Conservation (phyloP, 2,888 invertebrate genomes). For the Hydrotaea diabolus region DNA sequence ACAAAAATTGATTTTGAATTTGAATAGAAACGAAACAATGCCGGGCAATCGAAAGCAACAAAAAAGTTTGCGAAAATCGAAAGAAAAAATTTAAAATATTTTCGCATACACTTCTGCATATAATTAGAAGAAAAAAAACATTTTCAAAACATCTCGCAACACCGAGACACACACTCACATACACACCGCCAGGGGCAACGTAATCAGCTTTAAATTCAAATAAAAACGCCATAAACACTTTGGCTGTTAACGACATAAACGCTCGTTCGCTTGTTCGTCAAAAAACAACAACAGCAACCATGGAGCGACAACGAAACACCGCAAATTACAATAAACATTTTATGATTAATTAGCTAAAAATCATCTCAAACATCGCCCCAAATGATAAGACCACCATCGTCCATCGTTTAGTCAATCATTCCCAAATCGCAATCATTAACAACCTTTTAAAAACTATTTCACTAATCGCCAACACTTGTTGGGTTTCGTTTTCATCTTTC, state of each 20-base stretch:
- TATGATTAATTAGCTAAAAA: constrained; percentile 19
- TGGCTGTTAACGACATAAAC: constrained; percentile 4
- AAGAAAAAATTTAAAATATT: not conserved
- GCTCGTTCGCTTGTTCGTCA: not conserved
- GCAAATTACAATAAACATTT: not conserved
- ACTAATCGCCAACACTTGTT: not conserved
- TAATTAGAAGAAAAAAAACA: constrained; percentile 2
- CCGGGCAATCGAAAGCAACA: too few species aligned
- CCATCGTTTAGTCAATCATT: not conserved
- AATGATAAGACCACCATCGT: not conserved
- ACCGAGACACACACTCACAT: constrained; percentile 3
- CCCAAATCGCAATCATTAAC: not conserved
- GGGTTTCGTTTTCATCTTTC: constrained; percentile 17
- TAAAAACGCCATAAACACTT: not conserved
- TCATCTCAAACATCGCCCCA: not conserved
- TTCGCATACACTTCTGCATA: not conserved
- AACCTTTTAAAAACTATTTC: constrained; percentile 11
- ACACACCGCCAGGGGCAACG: not conserved
- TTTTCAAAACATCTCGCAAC: not conserved
- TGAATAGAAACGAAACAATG: too few species aligned
- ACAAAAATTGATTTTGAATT: too few species aligned
- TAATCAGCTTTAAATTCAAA: not conserved
- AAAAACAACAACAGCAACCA: not conserved
- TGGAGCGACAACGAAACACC: not conserved
- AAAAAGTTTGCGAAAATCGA: not conserved